Evolutionary conservation across 2,888 invertebrate genomes (phyloP).

Genomic region (Zeuzera pyrina): DNA sequence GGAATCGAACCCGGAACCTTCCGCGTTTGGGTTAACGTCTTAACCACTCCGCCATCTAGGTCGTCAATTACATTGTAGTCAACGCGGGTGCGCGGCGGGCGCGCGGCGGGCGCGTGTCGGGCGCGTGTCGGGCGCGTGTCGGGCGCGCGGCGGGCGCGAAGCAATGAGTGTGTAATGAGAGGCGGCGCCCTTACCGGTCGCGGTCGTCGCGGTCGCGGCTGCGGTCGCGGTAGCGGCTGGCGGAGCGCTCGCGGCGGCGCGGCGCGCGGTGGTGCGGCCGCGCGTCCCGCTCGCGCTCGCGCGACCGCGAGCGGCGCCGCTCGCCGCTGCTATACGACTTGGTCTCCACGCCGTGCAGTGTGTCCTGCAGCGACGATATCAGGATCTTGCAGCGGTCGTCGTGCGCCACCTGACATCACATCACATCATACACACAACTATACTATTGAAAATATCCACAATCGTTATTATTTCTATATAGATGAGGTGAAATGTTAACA

Average conservation of each 20-base stretch:
- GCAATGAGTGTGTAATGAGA: slow-evolving; percentile 2
- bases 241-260: slow-evolving; percentile 52
- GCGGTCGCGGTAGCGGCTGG: slow-evolving; percentile 53
- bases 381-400: slow-evolving; percentile 99
- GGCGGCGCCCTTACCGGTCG: slow-evolving; percentile 39
- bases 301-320: slow-evolving; percentile 61
- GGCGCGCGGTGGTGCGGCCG: slow-evolving; percentile 50
- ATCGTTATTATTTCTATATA: too few species aligned
- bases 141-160: slow-evolving; percentile 5
- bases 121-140: slow-evolving; percentile 6
- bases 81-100: too few species aligned
- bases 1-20: too few species aligned
- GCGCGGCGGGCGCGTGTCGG: too few species aligned
- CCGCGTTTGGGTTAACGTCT: too few species aligned
- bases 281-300: slow-evolving; percentile 45
- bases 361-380: slow-evolving; percentile 96
- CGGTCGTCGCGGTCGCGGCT: slow-evolving; percentile 59
- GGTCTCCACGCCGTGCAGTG: slow-evolving; percentile 96
- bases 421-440: too few species aligned
- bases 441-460: too few species aligned
- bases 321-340: slow-evolving; percentile 90
- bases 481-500: too few species aligned
- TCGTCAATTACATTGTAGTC: too few species aligned
- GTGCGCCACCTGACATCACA: slow-evolving; percentile 77
- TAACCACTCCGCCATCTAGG: too few species aligned